Evolutionary conservation across 2,888 invertebrate species (phyloP).

Genomic region (Dryocosmus kuriphilus): DNA sequence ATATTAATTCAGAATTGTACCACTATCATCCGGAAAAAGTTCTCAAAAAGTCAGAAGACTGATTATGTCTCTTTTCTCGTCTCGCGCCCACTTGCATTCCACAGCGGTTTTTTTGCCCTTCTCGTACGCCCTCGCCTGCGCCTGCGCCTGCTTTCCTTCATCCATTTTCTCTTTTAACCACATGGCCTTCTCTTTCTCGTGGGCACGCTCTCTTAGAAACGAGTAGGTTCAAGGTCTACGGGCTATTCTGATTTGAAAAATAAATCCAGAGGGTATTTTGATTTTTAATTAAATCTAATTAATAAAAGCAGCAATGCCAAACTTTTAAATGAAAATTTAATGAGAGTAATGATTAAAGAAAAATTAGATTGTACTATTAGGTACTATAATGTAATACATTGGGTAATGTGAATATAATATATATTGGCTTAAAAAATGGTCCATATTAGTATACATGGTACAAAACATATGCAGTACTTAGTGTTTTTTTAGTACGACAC

Average conservation of each 20-base stretch:
- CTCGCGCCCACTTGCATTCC: conserved; percentile 58
- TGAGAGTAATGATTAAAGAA: background rate
- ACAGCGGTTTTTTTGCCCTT: conserved; percentile 31
- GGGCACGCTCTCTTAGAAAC: conserved; percentile 2
- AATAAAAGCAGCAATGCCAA: background rate
- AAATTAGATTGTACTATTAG: background rate
- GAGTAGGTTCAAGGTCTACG: conserved; percentile 1
- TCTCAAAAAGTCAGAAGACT: conserved; percentile 1
- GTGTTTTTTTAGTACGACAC: no score
- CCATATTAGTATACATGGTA: no score
- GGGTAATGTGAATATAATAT: no score
- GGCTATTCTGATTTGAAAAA: background rate
- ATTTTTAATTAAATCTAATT: background rate
- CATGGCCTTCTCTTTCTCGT: conserved; percentile 5
- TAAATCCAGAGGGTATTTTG: background rate
- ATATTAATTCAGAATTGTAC: no score
- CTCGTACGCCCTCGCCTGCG: conserved; percentile 21
- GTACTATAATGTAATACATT: no score
- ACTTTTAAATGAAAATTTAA: background rate
- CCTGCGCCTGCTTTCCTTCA: conserved; percentile 42
- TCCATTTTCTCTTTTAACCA: conserved; percentile 49
- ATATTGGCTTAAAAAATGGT: no score
- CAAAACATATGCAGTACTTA: no score
- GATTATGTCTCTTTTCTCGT: background rate
- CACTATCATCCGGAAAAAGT: conserved; percentile 11